Base-by-base conservation (phyloP, 2,797 vertebrate species). In the Sebastes taczanowskii region DNA sequence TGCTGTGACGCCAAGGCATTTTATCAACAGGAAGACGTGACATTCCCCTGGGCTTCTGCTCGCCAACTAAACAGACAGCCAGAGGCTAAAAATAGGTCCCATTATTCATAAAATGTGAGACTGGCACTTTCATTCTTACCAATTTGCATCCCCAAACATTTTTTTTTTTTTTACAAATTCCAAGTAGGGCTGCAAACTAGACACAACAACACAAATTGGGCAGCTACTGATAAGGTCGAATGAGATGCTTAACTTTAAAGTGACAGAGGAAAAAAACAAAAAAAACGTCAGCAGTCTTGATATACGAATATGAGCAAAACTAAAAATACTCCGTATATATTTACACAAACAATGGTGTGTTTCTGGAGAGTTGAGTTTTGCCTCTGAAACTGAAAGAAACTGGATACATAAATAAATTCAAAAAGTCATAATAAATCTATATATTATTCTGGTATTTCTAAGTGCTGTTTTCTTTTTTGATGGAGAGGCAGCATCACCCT, bases 361-460 rank as follows among this genome's bases (percentile, higher is more conserved):
- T 67, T 77, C 76, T 70, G 38, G 58, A 80, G 71, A 69, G 66
- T 27, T 22, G 20, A 72, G 30, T 58, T 42, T 76, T 79, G 35
- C 32, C 49, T 71, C 71, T 65, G 32, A 83, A 86, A 90, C 59
- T 27, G 27, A 89, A 91, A 88, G 27, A 79, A 86, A 91, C 66
- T 80, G 74, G 22, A 68, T 84, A 85, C 68, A 89, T 94, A 91
- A 91, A 92, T 92, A 88, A 65, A 82, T 89, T 58, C 22, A 74
- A 85, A 92, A 93, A 85, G 86, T 89, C 71, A 87, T 84, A 78
- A 84, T 89, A 86, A 87, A 88, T 85, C 71, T 88, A 85, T 86
- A 79, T 81, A 75, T 78, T 81, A 65, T 77, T 91, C 72, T 78
- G 22, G 22, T 77, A 62, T 65, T 71, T 83, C 18, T 81, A 88